Evolutionary conservation across 2,888 invertebrate species (phyloP), one percentile per base, ranked within the genome.

Genomic region (Hirtodrosophila histrioides): DNA sequence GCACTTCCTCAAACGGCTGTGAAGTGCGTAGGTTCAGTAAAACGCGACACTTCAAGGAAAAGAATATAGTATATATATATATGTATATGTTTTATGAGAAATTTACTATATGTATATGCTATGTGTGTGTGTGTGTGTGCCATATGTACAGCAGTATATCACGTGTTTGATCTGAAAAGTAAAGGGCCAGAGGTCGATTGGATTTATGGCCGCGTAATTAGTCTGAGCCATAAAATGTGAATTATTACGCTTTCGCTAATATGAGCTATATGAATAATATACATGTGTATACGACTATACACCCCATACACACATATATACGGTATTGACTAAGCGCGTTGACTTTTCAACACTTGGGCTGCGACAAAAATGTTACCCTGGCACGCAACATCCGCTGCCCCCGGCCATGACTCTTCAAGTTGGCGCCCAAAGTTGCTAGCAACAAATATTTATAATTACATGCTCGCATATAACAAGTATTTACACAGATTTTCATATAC

Each of bases 1-100:
- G 93, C 33, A 98, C 97, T 90, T 98, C 98, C 92, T 98, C 98
- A 90, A 98, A 98, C 0, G 97, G 97, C 89, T 98, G 98, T 31
- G 96, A 95, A 12, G 98, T 98, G 72, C 97, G 95, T 82, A 98
- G 94, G 91, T 98, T 98, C 69, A 98, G 93, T 76, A 98, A 93
- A 48, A 98, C 97, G 69, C 97, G 96, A 91, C 97, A 97, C 96
- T 97, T 93, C 33, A 86, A 85, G 27, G 27, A 46, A 60, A 31
- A 23, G 17, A 37, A 9, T 6, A 39, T 36, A 40, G 17, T 31
- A 40, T 41, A 29, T n/a, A 9, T 1, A 23, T 9, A 11, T 17
- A 17, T 33, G n/a, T n/a, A 49, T 24, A 39, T 17, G 23, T 41
- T 24, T 31, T 48, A 24, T 44, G 43, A 29, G 37, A 11, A 12